phyloP scores from a whole-genome alignment of 1,140 invertebrate genomes.

The Leptinotarsa lineolata region DNA sequence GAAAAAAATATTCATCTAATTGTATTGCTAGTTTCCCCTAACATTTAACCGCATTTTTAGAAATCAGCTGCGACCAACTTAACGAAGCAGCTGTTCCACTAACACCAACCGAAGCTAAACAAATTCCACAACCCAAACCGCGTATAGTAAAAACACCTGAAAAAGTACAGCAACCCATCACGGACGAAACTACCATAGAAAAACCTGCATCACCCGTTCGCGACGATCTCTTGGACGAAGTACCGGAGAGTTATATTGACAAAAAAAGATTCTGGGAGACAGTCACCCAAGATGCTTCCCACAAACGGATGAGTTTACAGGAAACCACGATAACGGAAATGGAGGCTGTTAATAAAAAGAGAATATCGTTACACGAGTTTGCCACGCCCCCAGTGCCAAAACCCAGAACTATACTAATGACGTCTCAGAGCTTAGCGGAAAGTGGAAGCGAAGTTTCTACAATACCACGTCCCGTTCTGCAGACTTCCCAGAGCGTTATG shows the following conservation, averaged over 20 bases:
- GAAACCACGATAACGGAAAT: slow-evolving; percentile 43
- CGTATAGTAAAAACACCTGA: slow-evolving; percentile 44
- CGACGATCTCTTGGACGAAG: slow-evolving; percentile 48
- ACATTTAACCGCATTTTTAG: slow-evolving; percentile 57
- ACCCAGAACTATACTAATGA: slow-evolving; percentile 50
- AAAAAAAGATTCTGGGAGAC: slow-evolving; percentile 61
- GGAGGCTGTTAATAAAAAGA: slow-evolving; percentile 41
- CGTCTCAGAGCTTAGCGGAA: slow-evolving; percentile 38
- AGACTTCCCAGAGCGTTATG: not conserved
- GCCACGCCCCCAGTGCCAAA: slow-evolving; percentile 54
- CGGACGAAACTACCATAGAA: slow-evolving; percentile 38
- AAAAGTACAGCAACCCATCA: slow-evolving; percentile 31
- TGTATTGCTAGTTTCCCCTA: slow-evolving; percentile 54
- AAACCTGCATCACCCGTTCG: slow-evolving; percentile 49
- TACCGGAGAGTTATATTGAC: slow-evolving; percentile 54
- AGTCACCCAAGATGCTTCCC: slow-evolving; percentile 42
- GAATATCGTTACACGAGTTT: slow-evolving; percentile 50
- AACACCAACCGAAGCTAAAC: slow-evolving; percentile 43
- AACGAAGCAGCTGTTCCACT: slow-evolving; percentile 46
- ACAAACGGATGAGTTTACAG: slow-evolving; percentile 48
- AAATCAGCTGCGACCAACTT: slow-evolving; percentile 52
- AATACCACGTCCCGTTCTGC: not conserved
- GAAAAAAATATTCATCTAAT: slow-evolving; percentile 32
- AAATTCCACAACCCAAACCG: slow-evolving; percentile 54
- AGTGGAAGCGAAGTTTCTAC: slow-evolving; percentile 5